Evolutionary conservation across 2,888 invertebrate species (phyloP), one percentile per base, ranked within the genome.

Genomic region (Atrina japonica): DNA sequence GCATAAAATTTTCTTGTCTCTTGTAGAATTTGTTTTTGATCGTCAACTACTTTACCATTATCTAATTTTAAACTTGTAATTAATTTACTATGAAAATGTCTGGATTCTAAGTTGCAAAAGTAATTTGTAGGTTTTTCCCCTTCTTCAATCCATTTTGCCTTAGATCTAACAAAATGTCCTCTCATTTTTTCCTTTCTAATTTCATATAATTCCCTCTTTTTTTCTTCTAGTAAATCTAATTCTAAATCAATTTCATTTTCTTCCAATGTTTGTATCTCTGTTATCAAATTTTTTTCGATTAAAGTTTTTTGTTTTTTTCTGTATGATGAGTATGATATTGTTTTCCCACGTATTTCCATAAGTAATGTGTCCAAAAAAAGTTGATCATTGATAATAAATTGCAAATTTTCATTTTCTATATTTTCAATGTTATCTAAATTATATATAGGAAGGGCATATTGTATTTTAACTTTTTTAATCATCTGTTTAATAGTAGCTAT

Each of bases 281-380:
- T 5, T 49, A 58, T 49, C 16, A 58, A 21, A 40, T 29, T 25
- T n/a, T 66, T 27, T 27, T 49, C 58, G 56, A 29, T 25, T 27
- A n/a, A 21, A 7, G 21, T 40, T 47, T 47, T 35, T 29, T 41
- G 52, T 35, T 70, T 70, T 50, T 64, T 61, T 47, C 45, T 43
- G 16, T 53, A 52, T 16, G 41, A 30, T 7, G 68, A n/a, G 21
- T 55, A 55, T 45, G 61, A 61, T 14, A 61, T 68, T 1, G 55
- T 43, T 29, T 55, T 40, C n/a, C 65, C 65, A 14, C 65, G 29
- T 40, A 65, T 55, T 65, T 65, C 65, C 25, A 27, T 9, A 25
- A 67, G 25, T 16, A 61, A 25, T 11, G 49, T 69, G 23, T 69
- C 69, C 50, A 69, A 43, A 52, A 63, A 67, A 35, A 63, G 29